Evolutionary conservation across 2,797 vertebrate genomes (phyloP), one percentile per base, ranked within the genome.

Genomic region (Graptemys geographica): DNA sequence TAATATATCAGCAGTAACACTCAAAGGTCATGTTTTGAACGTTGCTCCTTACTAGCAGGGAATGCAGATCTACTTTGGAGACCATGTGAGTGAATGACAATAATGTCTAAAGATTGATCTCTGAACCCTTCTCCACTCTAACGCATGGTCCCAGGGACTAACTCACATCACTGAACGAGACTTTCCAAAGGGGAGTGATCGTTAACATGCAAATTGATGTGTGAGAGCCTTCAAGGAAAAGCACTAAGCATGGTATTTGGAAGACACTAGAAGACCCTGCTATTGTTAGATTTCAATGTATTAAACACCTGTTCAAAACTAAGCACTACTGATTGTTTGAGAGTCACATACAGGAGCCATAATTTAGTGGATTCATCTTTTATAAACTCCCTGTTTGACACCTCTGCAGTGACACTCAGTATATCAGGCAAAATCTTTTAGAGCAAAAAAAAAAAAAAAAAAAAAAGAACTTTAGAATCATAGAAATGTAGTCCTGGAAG

Each of bases 371-470:
- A 84, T 5, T 59, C 51, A 21, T n/a, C 62, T 3, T 27, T 52
- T 13, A 0, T 3, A 25, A 55, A 83, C 11, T 28, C 53, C 27
- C 0, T 3, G 0, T 1, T n/a, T 82, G 27, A 53, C 53, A 8
- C 3, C 56, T 41, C 13, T 21, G 13, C 12, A 19, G 18, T 23
- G 41, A 11, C 27, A 0, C 56, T 85, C 80, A 69, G 51, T 25
- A 15, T 51, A 76, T 25, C 4, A 44, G 3, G 7, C 1, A 37
- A 80, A 79, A 49, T 33, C 11, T 18, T 25, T 5, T 0, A 1
- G 19, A 27, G 3, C 9, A 51, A 51, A 16, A 52, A 19, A 8
- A 47, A 5, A 41, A 4, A 41, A 41, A 41, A 80, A 12, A 3
- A n/a, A 27, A 33, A 16, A 6, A 47, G 5, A 78, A 12, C 59